Conservation (phyloP, 1,140 invertebrate species). For the Drosophila setifemur region DNA sequence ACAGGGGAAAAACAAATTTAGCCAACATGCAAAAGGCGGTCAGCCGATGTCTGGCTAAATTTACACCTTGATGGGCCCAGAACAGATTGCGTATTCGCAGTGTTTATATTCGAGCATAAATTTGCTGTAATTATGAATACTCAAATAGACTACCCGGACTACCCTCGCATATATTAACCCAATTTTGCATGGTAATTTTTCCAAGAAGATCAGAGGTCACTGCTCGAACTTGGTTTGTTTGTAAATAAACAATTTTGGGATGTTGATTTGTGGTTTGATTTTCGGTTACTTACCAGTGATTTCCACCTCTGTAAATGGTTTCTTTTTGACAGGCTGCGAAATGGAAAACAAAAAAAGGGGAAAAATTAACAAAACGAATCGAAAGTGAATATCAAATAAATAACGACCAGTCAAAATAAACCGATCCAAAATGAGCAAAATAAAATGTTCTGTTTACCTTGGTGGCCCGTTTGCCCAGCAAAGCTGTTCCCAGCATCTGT, state of each 20-base stretch:
- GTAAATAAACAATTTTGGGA: constrained; percentile 26
- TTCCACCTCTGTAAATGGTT: constrained; percentile 81
- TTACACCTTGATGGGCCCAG: neutral
- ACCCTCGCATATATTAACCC: constrained; percentile 13
- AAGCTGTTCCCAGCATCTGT: constrained; percentile 81
- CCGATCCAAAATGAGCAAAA: neutral
- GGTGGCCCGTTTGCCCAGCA: constrained; percentile 78
- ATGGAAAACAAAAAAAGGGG: constrained; percentile 36
- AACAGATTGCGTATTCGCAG: constrained; percentile 42
- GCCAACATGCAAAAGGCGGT: constrained; percentile 57
- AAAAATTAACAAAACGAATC: constrained; percentile 31
- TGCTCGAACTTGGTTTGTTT: constrained; percentile 13
- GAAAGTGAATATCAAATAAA: constrained; percentile 40
- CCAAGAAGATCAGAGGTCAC: constrained; percentile 26
- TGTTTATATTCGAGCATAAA: constrained; percentile 18
- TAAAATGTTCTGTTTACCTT: constrained; percentile 64
- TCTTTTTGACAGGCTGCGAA: constrained; percentile 77
- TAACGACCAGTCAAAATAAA: constrained; percentile 12
- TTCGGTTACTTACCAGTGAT: constrained; percentile 69
- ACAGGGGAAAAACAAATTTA: constrained; percentile 27
- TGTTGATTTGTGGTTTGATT: constrained; percentile 23
- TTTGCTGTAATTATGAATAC: constrained; percentile 13
- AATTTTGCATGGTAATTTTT: constrained; percentile 11
- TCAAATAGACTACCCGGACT: neutral
- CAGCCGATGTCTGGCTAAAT: constrained; percentile 21